A percentile compares a stretch with the other conserved stretches of the same genome.
Conservation (phyloP, 2,888 invertebrate genomes). For the Plagodis dolabraria region DNA sequence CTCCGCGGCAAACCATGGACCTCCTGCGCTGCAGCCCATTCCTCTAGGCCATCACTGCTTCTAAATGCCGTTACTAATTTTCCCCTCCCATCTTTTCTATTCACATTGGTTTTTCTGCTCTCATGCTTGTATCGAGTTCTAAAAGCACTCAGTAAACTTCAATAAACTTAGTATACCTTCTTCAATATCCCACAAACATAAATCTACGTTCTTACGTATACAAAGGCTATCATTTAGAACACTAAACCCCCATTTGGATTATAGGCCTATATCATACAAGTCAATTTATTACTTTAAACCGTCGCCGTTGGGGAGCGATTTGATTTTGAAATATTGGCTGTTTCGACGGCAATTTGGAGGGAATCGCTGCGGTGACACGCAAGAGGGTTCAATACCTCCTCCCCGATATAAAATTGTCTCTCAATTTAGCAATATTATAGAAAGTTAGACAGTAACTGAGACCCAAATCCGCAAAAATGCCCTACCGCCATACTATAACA, state of each 20-base stretch:
- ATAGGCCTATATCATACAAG: conserved; percentile 29
- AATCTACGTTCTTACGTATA: background rate
- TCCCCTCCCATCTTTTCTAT: too few relatives aligned
- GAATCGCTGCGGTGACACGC: conserved; percentile 34
- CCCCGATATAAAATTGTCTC: conserved; percentile 30
- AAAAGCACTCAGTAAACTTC: too few relatives aligned
- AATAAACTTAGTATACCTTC: too few relatives aligned
- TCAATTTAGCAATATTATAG: conserved; percentile 19
- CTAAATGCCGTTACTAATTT: background rate
- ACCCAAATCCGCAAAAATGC: background rate
- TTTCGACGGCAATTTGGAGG: conserved; percentile 48
- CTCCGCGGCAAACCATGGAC: too few relatives aligned
- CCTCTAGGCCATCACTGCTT: background rate
- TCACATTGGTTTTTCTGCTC: too few relatives aligned
- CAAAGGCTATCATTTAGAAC: conserved; percentile 15
- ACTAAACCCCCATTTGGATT: conserved; percentile 31
- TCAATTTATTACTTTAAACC: conserved; percentile 62
- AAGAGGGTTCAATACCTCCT: conserved; percentile 27
- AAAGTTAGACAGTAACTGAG: conserved; percentile 5
- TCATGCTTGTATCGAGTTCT: too few relatives aligned
- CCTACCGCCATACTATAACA: background rate
- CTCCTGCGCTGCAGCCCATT: too few relatives aligned
- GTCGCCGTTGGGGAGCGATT: conserved; percentile 58
- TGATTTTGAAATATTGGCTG: conserved; percentile 67
- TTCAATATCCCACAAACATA: too few relatives aligned